These are phyloP conservation scores for Thelaira solivaga DNA, from an alignment of 2,888 invertebrate genomes.

Conservation along the genomic window DNA sequence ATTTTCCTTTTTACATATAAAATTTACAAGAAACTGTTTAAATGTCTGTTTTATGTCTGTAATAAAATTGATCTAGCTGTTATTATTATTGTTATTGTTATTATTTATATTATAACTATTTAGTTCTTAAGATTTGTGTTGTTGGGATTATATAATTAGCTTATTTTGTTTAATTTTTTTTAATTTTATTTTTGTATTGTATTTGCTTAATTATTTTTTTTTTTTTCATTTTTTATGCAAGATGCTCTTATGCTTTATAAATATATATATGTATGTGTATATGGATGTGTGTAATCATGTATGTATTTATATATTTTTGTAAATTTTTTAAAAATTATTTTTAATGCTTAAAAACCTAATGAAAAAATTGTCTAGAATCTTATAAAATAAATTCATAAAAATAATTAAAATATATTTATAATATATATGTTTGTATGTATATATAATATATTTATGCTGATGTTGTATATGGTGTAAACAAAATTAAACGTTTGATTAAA, in stretches of 20 bases:
- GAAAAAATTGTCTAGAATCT: constrained; percentile 75
- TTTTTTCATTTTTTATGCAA: constrained; percentile 53
- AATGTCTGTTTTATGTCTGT: constrained; percentile 56
- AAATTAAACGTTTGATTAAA: constrained; percentile 63
- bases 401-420: constrained; percentile 61
- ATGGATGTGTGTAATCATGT: constrained; percentile 9
- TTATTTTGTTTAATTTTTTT: constrained; percentile 27
- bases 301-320: constrained; percentile 14
- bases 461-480: constrained; percentile 60
- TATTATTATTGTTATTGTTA: constrained; percentile 42
- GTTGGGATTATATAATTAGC: constrained; percentile 51
- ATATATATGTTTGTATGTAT: no score
- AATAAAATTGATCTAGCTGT: constrained; percentile 60
- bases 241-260: constrained; percentile 62
- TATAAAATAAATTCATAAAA: constrained; percentile 68
- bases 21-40: constrained; percentile 48
- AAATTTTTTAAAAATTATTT: constrained; percentile 25
- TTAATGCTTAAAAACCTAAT: constrained; percentile 67
- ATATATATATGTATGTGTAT: constrained; percentile 2
- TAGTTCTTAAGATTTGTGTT: constrained; percentile 49
- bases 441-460: no score
- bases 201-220: constrained; percentile 35
- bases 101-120: no score
- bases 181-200: constrained; percentile 32
- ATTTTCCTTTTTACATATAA: constrained; percentile 42